Evolutionary conservation across 1,140 invertebrate genomes (phyloP).

Genomic region (Parasteatoda tepidariorum): DNA sequence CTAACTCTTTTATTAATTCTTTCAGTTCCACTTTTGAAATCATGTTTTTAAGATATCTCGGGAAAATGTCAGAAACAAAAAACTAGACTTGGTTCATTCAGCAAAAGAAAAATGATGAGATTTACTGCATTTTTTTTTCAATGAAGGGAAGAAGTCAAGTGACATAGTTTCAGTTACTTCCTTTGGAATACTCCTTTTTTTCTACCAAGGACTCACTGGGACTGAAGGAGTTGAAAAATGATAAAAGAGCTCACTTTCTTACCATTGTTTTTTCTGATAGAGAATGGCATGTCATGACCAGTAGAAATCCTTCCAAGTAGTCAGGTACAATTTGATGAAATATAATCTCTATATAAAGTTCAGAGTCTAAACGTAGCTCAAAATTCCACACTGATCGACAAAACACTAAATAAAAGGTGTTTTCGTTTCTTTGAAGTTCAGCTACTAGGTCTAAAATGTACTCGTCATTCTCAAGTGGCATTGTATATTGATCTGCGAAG

Average conservation of each 20-base stretch:
- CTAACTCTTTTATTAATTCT: too few species aligned
- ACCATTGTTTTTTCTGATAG: constrained; percentile 9
- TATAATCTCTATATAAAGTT: constrained; percentile 48
- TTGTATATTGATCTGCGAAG: constrained; percentile 53
- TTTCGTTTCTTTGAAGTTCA: constrained; percentile 50
- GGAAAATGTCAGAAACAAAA: too few species aligned
- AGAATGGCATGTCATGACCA: background rate
- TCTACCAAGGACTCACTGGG: too few species aligned
- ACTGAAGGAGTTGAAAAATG: background rate
- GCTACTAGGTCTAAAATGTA: constrained; percentile 39
- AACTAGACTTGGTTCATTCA: too few species aligned
- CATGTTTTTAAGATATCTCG: too few species aligned
- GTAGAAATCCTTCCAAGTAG: constrained; percentile 40
- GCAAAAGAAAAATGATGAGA: too few species aligned
- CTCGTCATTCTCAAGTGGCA: constrained; percentile 48
- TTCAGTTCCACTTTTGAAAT: too few species aligned
- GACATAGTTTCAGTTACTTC: too few species aligned
- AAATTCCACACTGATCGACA: constrained; percentile 49
- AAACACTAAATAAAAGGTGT: constrained; percentile 42
- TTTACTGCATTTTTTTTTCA: too few species aligned
- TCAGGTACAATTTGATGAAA: constrained; percentile 57
- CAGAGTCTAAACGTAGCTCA: constrained; percentile 28
- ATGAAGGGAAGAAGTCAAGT: too few species aligned
- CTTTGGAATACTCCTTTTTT: too few species aligned
- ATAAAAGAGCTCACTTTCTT: background rate